phyloP scores from a whole-genome alignment of 2,113 vertebrate genomes.

The Peromyscus polionotus region DNA sequence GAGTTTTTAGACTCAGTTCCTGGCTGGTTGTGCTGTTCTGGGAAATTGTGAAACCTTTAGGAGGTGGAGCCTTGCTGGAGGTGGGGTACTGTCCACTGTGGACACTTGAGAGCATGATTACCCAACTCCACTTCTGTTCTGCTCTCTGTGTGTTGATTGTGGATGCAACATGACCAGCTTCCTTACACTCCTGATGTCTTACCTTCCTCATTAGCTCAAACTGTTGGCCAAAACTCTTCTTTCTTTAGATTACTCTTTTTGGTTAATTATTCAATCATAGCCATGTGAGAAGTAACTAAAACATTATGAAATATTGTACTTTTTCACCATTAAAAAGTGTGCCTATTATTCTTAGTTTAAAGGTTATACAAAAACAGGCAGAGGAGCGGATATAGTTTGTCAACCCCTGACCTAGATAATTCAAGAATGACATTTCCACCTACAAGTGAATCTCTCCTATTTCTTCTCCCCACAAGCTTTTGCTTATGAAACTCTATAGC shows the following conservation, averaged over 20 bases:
- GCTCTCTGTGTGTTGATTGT: background rate
- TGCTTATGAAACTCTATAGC: conserved; percentile 43
- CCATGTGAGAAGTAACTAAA: background rate
- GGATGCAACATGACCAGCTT: background rate
- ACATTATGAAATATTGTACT: background rate
- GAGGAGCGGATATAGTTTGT: background rate
- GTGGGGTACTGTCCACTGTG: background rate
- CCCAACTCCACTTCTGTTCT: background rate
- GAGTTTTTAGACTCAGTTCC: background rate
- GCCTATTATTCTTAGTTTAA: background rate
- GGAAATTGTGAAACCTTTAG: background rate
- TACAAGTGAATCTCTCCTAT: background rate
- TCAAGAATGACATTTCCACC: background rate
- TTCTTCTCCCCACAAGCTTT: conserved; percentile 47
- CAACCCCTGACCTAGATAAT: background rate
- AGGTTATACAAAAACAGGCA: background rate
- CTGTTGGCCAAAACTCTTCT: background rate
- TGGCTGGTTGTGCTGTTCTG: background rate
- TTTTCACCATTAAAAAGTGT: background rate
- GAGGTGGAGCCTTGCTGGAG: background rate
- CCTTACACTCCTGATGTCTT: background rate
- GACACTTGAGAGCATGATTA: background rate
- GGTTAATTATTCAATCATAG: background rate
- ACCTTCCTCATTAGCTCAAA: background rate
- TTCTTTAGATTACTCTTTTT: background rate